These are phyloP conservation scores for Bombus difficillimus DNA, from an alignment of 1,140 invertebrate species.

Conservation along the genomic window DNA sequence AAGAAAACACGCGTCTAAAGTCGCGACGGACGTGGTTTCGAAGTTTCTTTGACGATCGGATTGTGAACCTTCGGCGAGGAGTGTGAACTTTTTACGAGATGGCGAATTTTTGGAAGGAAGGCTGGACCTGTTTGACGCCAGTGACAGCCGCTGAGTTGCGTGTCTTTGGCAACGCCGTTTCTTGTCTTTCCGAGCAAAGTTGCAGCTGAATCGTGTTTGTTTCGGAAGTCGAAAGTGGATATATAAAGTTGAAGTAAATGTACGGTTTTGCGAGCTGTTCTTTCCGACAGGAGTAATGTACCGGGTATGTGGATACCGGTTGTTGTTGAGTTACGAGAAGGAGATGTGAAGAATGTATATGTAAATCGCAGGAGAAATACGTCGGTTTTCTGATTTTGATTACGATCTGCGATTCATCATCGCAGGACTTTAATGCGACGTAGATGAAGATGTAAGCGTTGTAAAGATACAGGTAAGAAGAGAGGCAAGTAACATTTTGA, in stretches of 20 bases:
- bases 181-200: not conserved
- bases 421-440: too few relatives aligned
- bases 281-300: not conserved
- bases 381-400: too few relatives aligned
- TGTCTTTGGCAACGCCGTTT: not conserved
- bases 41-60: conserved; percentile 14
- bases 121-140: not conserved
- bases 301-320: too few relatives aligned
- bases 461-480: too few relatives aligned
- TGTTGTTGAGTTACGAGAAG: too few relatives aligned
- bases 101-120: not conserved
- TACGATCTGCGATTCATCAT: too few relatives aligned
- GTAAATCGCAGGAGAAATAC: too few relatives aligned
- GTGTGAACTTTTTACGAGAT: not conserved
- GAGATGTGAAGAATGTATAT: too few relatives aligned
- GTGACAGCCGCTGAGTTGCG: not conserved
- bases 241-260: not conserved
- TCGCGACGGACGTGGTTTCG: not conserved
- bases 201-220: not conserved
- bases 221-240: not conserved
- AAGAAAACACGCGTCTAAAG: not conserved
- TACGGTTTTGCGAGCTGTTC: not conserved
- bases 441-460: too few relatives aligned
- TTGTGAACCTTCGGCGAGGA: not conserved
- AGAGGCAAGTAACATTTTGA: too few relatives aligned